A percentile compares a stretch with the other conserved stretches of the same genome.
Conservation (phyloP, 1,140 invertebrate species). For the Choristoneura fumiferana region DNA sequence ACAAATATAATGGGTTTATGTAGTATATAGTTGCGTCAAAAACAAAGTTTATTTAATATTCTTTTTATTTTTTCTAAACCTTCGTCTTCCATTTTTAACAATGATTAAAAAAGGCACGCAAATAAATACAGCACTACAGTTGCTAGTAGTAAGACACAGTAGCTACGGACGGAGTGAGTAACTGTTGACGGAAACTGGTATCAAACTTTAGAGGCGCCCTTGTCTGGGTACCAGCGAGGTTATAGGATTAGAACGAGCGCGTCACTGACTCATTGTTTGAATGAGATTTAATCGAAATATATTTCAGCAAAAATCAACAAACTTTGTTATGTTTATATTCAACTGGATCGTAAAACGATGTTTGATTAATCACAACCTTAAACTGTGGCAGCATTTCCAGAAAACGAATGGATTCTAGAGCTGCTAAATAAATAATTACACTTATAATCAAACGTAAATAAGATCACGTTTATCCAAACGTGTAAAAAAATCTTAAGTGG, state of each 20-base stretch:
- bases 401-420: constrained; percentile 14
- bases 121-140: too few relatives aligned
- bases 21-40: too few relatives aligned
- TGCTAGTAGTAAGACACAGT: too few relatives aligned
- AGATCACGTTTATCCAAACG: constrained; percentile 7
- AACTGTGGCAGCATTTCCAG: constrained; percentile 4
- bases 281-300: constrained; percentile 12
- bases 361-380: constrained; percentile 12
- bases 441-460: constrained; percentile 7
- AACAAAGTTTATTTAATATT: too few relatives aligned
- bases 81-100: too few relatives aligned
- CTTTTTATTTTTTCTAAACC: too few relatives aligned
- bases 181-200: constrained; percentile 3
- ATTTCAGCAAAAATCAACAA: constrained; percentile 17
- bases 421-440: constrained; percentile 14
- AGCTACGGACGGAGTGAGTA: too few relatives aligned
- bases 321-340: constrained; percentile 15
- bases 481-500: constrained; percentile 13
- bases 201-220: constrained; percentile 15
- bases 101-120: too few relatives aligned
- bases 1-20: too few relatives aligned
- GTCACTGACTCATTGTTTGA: constrained; percentile 19
- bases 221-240: constrained; percentile 13
- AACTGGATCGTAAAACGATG: constrained; percentile 13
- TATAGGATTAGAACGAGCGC: constrained; percentile 15